Evolutionary conservation across 2,888 invertebrate species (phyloP), one percentile per base, ranked within the genome.

Genomic region (Drosophila borealis): DNA sequence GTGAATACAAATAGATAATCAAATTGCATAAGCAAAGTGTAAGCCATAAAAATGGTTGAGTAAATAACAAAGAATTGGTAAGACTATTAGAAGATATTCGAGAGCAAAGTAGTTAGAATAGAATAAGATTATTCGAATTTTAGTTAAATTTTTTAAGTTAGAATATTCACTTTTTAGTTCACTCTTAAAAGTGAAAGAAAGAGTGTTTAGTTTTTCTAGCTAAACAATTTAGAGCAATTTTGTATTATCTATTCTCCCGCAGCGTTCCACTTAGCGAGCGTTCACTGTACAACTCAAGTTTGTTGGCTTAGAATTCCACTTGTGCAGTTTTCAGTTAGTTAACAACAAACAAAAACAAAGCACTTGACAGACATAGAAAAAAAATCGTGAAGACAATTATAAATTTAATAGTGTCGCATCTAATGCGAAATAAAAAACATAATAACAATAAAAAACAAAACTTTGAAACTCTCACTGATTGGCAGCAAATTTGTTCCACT

Each of bases 401-500:
- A 41, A 46, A 48, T 63, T 41, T 34, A 53, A 45, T 29, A n/a
- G 34, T 54, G 64, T 65, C 55, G 56, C 64, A 67, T 67, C 54
- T 34, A 42, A 44, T 34, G 29, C 42, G 37, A 66, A 62, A 41
- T 10, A 39, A 10, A 13, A 19, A 45, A 21, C 37, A 29, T 29
- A 29, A 29, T 29, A 29, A 29, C 2, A 29, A 29, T 29, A 8
- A 2, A 2, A 29, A 29, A 29, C 29, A 51, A 46, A 17, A 34
- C 10, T 36, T 49, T 36, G 19, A 41, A 70, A 70, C 75, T 70
- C 60, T 64, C 55, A 50, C 50, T 73, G 71, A 76, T 65, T 77
- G 65, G 55, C 66, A 62, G 45, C 63, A 63, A 75, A 76, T 67
- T 48, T 76, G 75, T 61, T 68, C 68, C 76, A 76, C 68, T 75